Conservation (phyloP, 2,113 vertebrate genomes). For the Malaclemys terrapin region DNA sequence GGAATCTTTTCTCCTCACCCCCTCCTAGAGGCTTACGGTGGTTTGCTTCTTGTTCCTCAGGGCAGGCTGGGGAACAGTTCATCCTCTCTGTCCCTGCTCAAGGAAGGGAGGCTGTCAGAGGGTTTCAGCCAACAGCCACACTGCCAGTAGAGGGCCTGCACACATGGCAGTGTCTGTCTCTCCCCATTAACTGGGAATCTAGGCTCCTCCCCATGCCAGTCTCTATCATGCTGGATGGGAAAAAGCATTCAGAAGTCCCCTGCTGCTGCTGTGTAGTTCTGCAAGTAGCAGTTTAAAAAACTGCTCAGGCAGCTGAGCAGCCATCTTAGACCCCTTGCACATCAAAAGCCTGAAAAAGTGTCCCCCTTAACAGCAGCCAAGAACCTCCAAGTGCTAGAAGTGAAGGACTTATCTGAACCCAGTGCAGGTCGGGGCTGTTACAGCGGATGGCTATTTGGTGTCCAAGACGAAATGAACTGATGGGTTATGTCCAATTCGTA, state of each 20-base stretch:
- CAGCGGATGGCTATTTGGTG: neutral
- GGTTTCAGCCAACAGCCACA: neutral
- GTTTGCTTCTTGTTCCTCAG: conserved; percentile 18
- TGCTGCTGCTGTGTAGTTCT: neutral
- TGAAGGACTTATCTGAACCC: conserved; percentile 20
- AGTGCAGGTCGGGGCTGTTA: neutral
- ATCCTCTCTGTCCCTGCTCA: neutral
- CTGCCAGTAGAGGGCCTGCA: neutral
- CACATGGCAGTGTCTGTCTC: neutral
- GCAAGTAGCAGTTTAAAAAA: neutral
- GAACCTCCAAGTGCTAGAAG: neutral
- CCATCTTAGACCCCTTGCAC: neutral
- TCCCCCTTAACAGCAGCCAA: neutral
- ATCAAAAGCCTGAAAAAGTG: neutral
- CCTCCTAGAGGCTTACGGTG: neutral
- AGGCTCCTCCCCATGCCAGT: neutral
- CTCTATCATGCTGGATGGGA: neutral
- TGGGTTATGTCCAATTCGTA: neutral
- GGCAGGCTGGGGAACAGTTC: neutral
- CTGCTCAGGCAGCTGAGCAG: neutral
- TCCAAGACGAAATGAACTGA: neutral
- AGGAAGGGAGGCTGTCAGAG: neutral
- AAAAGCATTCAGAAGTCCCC: neutral
- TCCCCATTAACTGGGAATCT: neutral
- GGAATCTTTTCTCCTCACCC: neutral